Base-by-base conservation (phyloP, 2,113 vertebrate genomes). In the Gymnorhina tibicen region DNA sequence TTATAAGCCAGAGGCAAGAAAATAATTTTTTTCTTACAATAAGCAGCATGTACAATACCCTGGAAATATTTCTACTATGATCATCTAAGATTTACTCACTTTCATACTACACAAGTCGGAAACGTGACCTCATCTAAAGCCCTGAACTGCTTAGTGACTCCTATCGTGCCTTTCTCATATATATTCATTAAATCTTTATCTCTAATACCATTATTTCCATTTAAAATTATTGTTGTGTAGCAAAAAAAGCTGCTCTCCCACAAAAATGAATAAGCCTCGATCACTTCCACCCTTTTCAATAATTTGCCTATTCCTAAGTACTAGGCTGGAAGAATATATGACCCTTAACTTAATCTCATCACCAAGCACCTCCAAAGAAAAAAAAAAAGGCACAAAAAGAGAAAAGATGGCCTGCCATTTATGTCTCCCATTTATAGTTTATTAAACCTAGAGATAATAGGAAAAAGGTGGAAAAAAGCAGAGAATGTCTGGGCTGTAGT, bases 111-210 rank as follows among this genome's bases (percentile, higher is more conserved):
- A 33, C 53, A 50, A 93, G 79, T 91, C 94, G 91, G 85, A 96
- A 95, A 96, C 10, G 46, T 49, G 64, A 97, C 89, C 80, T 91
- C 74, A 89, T 96, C 86, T 73, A 46, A 50, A 77, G 94, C 87
- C 70, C 79, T 30, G 49, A 62, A 58, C 81, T 37, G 95, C 84
- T 94, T 87, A 62, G 79, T 91, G 67, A 88, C 81, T 97, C 94
- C 86, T 91, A 88, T 93, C 84, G 7, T 95, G 90, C 39, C 60
- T 96, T 90, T 93, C 89, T 97, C 91, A 85, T 90, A 85, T 89
- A 87, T 94, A 97, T 95, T 91, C 86, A 95, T 96, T 95, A 97
- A 95, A 97, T 93, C 85, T 85, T 96, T 96, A 97, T 91, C 75
- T 16, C 41, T 75, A 84, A 46, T 12, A 27, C 55, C 49, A 66